Evolutionary conservation across 2,113 vertebrate genomes (phyloP).

Genomic region (Siniperca knerii): DNA sequence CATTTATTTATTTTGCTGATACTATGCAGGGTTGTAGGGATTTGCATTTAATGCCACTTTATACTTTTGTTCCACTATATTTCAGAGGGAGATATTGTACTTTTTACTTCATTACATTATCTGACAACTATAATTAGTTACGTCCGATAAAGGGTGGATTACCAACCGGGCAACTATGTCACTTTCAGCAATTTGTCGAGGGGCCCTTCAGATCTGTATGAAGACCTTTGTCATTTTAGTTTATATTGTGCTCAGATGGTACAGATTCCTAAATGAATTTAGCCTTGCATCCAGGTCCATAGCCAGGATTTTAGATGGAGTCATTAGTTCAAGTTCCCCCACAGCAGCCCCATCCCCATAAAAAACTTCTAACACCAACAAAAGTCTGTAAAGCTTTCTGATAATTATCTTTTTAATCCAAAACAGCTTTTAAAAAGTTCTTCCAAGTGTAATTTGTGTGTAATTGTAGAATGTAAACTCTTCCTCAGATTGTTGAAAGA

Average conservation of each 20-base stretch:
- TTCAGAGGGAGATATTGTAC: not conserved
- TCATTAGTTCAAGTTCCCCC: not conserved
- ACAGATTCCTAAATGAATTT: not conserved
- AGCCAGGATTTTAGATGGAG: not conserved
- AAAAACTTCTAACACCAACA: no score
- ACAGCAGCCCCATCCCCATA: not conserved
- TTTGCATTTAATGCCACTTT: not conserved
- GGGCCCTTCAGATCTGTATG: not conserved
- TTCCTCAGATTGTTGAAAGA: not conserved
- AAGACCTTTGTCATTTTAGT: constrained; percentile 2
- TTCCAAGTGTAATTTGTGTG: not conserved
- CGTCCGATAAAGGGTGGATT: not conserved
- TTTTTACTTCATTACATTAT: not conserved
- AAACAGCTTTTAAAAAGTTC: not conserved
- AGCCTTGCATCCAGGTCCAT: no score
- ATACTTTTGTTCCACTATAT: not conserved
- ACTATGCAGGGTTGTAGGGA: not conserved
- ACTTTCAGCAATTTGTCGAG: not conserved
- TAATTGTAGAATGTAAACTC: not conserved
- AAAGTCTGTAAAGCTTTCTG: no score
- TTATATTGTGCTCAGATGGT: not conserved
- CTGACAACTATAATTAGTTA: not conserved
- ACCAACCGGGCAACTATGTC: not conserved
- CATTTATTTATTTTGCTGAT: not conserved
- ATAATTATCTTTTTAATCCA: not conserved